Evolutionary conservation across 2,113 vertebrate species (phyloP).

Genomic region (Tragelaphus scriptus): DNA sequence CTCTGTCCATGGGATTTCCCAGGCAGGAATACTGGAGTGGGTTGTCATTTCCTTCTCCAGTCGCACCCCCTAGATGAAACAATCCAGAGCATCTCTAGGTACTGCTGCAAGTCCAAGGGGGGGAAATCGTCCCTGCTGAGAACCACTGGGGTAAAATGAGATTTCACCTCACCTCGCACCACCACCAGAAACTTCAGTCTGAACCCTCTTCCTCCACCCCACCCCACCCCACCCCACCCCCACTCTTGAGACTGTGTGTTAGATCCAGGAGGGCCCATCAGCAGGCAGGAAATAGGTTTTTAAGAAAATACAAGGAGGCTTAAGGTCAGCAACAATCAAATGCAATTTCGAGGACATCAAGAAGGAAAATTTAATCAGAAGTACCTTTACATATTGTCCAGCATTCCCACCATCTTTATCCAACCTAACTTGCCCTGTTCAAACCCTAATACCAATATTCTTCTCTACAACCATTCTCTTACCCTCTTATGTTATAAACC

Average conservation of each 20-base stretch:
- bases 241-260: background rate
- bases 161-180: background rate
- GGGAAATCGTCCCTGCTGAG: background rate
- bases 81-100: background rate
- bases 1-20: background rate
- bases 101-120: background rate
- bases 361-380: background rate
- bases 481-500: background rate
- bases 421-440: background rate
- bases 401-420: background rate
- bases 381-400: background rate
- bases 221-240: rapidly evolving
- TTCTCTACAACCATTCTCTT: background rate
- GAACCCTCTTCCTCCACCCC: background rate
- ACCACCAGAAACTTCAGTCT: background rate
- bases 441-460: background rate
- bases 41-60: background rate
- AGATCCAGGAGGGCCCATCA: background rate
- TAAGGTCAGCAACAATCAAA: background rate
- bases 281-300: background rate
- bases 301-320: background rate
- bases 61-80: background rate
- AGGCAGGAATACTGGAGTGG: background rate
- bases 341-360: background rate
- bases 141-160: background rate